phyloP scores from a whole-genome alignment of 92 coral and sea anemone genomes.

The Bergia sp. region DNA sequence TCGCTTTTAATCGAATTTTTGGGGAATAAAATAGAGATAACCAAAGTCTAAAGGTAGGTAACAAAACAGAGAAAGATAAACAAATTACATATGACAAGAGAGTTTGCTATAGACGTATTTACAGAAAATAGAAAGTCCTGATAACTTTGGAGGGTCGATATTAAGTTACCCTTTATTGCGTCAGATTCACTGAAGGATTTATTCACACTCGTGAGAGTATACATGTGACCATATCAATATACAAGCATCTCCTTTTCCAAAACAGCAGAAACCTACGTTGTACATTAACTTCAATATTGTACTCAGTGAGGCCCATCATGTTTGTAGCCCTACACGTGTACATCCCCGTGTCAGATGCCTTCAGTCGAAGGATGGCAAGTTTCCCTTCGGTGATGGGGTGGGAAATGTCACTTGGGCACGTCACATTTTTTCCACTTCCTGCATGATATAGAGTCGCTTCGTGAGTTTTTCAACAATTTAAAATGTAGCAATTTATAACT shows the following conservation, averaged over 20 bases:
- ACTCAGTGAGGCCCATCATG: slow-evolving; percentile 11
- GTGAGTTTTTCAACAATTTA: neutral
- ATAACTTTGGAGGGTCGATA: too few relatives aligned
- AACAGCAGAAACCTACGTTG: neutral
- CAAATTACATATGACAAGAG: too few relatives aligned
- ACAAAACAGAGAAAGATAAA: too few relatives aligned
- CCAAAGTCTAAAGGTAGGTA: too few relatives aligned
- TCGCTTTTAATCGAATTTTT: too few relatives aligned
- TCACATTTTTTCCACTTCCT: neutral
- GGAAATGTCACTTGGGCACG: slow-evolving; percentile 15
- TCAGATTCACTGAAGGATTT: too few relatives aligned
- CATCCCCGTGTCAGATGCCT: slow-evolving; percentile 13
- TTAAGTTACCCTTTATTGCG: too few relatives aligned
- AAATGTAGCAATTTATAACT: too few relatives aligned
- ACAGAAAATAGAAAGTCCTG: too few relatives aligned
- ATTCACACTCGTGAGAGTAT: neutral
- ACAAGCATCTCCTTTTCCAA: neutral
- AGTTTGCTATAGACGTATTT: too few relatives aligned
- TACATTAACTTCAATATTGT: neutral
- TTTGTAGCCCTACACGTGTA: slow-evolving; percentile 33
- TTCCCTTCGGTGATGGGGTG: slow-evolving; percentile 27
- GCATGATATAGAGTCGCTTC: neutral
- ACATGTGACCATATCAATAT: neutral
- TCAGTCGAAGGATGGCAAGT: neutral
- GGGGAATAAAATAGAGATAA: too few relatives aligned